phyloP scores from a whole-genome alignment of 2,888 invertebrate genomes.

The Galeopsomyia nigrocyanea region DNA sequence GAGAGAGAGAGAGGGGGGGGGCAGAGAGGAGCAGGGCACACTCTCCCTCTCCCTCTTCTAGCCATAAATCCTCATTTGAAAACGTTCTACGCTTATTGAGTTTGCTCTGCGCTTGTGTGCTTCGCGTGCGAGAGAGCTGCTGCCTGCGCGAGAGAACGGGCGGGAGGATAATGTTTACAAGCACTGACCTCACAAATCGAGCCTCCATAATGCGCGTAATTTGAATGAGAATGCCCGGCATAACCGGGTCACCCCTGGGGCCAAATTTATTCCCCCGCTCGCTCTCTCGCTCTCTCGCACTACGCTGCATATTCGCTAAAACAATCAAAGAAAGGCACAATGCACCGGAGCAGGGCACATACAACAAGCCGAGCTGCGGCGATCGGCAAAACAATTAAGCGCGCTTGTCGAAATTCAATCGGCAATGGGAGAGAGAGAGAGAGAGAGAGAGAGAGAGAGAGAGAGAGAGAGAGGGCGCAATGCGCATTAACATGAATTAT shows the following conservation, averaged over 20 bases:
- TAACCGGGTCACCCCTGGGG: too few species aligned
- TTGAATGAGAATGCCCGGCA: too few species aligned
- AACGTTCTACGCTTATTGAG: slow-evolving; percentile 2
- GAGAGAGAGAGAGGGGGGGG: too few species aligned
- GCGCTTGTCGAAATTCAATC: slow-evolving; percentile 32
- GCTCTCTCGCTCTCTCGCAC: too few species aligned
- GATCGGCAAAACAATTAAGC: slow-evolving; percentile 22
- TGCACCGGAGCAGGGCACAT: not conserved
- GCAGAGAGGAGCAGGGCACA: too few species aligned
- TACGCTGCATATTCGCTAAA: not conserved
- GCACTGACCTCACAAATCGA: too few species aligned
- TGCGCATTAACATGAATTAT: slow-evolving; percentile 38
- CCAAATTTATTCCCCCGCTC: not conserved
- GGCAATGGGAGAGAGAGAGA: not conserved
- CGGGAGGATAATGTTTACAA: not conserved
- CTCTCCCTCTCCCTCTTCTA: not conserved
- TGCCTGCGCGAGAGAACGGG: not conserved
- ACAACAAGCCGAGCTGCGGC: not conserved
- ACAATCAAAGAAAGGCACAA: slow-evolving; percentile 4
- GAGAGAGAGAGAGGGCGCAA: too few species aligned
- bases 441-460: too few species aligned
- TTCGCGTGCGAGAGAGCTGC: not conserved
- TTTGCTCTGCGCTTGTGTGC: slow-evolving; percentile 4
- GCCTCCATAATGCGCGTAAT: too few species aligned
- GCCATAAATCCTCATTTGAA: slow-evolving; percentile 46